These are phyloP conservation scores for Deilephila porcellus DNA, from an alignment of 2,888 invertebrate species.

Conservation along the genomic window DNA sequence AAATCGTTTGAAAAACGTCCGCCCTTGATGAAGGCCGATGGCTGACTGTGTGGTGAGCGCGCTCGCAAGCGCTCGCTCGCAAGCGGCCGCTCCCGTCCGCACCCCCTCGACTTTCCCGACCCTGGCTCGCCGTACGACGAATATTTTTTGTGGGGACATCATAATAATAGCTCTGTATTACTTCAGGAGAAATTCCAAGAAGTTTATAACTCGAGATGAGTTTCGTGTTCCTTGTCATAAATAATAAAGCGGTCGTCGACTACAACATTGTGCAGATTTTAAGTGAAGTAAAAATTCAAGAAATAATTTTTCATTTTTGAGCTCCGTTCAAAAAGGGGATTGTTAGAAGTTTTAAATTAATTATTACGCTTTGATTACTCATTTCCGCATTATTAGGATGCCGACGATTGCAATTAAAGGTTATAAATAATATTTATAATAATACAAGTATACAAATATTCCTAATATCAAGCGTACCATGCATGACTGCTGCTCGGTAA, in stretches of 20 bases:
- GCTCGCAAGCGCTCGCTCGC: slow-evolving; percentile 31
- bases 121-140: slow-evolving; percentile 68
- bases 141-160: slow-evolving; percentile 84
- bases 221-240: slow-evolving; percentile 85
- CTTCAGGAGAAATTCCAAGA: slow-evolving; percentile 85
- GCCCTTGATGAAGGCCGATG: slow-evolving; percentile 1
- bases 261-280: slow-evolving; percentile 83
- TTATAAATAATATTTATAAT: not conserved
- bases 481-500: slow-evolving; percentile 11
- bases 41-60: not conserved
- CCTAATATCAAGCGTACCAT: not conserved
- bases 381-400: slow-evolving; percentile 9
- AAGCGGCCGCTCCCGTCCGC: slow-evolving; percentile 58
- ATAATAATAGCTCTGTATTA: slow-evolving; percentile 85
- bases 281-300: slow-evolving; percentile 80
- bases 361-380: slow-evolving; percentile 29
- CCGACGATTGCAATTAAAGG: not conserved
- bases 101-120: slow-evolving; percentile 56
- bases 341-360: slow-evolving; percentile 36
- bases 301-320: slow-evolving; percentile 77
- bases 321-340: slow-evolving; percentile 58
- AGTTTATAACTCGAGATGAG: slow-evolving; percentile 86
- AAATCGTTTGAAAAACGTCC: not conserved
- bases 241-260: slow-evolving; percentile 84
- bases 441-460: not conserved